phyloP scores from a whole-genome alignment of 1,140 invertebrate species.

The Acyrthosiphon pisum region DNA sequence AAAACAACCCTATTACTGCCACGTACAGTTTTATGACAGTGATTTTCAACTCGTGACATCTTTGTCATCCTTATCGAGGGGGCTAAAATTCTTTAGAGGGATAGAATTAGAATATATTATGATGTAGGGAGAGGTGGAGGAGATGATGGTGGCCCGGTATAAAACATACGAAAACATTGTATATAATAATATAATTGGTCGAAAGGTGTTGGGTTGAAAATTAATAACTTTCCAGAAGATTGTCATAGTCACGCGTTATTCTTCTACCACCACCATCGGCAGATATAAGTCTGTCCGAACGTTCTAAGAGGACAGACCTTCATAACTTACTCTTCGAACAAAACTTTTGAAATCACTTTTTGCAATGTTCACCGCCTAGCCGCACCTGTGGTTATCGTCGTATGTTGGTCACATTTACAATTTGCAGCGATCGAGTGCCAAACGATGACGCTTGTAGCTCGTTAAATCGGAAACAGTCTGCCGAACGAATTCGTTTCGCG shows the following conservation, averaged over 20 bases:
- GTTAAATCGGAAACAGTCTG: not conserved
- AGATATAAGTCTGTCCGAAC: not conserved
- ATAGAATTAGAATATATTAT: too few relatives aligned
- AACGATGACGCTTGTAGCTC: not conserved
- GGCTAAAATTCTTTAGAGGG: not conserved
- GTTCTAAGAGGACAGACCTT: not conserved
- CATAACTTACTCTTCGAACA: not conserved
- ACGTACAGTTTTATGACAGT: too few relatives aligned
- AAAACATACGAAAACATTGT: not conserved
- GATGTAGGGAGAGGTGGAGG: too few relatives aligned
- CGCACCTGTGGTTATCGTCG: not conserved
- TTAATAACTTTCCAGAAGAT: not conserved
- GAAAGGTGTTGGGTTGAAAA: not conserved
- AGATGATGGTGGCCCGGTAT: not conserved
- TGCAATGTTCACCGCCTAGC: not conserved
- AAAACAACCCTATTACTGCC: too few relatives aligned
- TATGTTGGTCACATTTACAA: not conserved
- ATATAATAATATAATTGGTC: too few relatives aligned
- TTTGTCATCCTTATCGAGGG: not conserved
- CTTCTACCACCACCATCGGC: not conserved
- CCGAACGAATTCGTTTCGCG: not conserved
- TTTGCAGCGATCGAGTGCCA: not conserved
- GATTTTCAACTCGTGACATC: not conserved
- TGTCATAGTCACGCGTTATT: not conserved
- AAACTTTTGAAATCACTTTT: constrained; percentile 23